Evolutionary conservation across 1,140 invertebrate genomes (phyloP).

Genomic region (Trichoplusia ni): DNA sequence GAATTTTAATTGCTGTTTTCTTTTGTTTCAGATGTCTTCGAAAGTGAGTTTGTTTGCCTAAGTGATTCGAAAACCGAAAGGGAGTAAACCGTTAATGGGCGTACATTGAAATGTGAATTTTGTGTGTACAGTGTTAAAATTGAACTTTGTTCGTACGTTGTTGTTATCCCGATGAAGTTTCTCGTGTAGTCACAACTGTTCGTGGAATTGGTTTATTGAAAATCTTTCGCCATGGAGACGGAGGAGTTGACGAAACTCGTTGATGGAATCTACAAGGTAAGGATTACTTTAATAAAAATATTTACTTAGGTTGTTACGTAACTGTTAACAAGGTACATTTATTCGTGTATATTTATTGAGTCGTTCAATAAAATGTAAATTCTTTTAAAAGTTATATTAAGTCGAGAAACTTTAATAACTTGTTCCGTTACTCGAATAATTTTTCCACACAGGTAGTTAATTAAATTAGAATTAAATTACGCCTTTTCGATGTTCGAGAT

Average conservation of each 20-base stretch:
- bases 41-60: constrained; percentile 58
- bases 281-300: constrained; percentile 34
- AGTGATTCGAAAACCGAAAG: constrained; percentile 52
- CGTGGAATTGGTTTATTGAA: constrained; percentile 50
- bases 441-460: too few species aligned
- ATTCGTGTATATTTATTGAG: too few species aligned
- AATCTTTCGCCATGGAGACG: constrained; percentile 87
- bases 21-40: constrained; percentile 75
- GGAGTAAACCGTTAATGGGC: constrained; percentile 42
- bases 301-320: constrained; percentile 16
- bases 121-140: constrained; percentile 70
- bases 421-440: too few species aligned
- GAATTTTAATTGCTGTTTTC: constrained; percentile 44
- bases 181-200: constrained; percentile 63
- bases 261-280: constrained; percentile 94
- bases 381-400: too few species aligned
- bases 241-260: constrained; percentile 94
- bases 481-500: too few species aligned
- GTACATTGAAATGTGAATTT: constrained; percentile 76
- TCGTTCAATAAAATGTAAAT: too few species aligned
- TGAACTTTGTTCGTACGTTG: constrained; percentile 59
- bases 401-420: too few species aligned
- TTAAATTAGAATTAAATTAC: too few species aligned
- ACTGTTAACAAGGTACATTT: background rate
- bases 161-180: constrained; percentile 70